Evolutionary conservation across 1,140 invertebrate species (phyloP), one percentile per base, ranked within the genome.

Genomic region (Penaeus japonicus): DNA sequence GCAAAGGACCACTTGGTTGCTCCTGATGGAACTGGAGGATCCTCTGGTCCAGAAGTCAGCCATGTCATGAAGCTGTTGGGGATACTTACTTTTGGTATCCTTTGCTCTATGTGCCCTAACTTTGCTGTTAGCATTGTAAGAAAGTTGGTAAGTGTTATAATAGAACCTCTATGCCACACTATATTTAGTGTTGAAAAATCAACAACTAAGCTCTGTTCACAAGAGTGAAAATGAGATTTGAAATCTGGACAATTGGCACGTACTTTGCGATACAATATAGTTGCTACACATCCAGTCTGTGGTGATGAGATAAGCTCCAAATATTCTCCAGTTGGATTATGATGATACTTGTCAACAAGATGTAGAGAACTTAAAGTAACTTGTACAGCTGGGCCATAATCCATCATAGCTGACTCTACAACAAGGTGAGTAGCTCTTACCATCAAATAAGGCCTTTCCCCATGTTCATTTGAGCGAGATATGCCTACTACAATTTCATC

Each of bases 311-410:
- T 93, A 53, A 97, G 92, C 91, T 97, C 96, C 65, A 96, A 92
- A 91, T 96, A 96, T 91, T 96, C 95, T 30, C 96, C 96, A 70
- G 95, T 95, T 80, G 94, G 92, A 47, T 95, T 95, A 89, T 95
- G 95, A 91, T 97, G 96, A 85, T 96, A 94, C 92, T 96, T 96
- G 92, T 97, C 96, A 2, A 96, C 95, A n/a, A 97, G 92, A 90
- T 96, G 93, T 80, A 96, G 93, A 24, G 94, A 94, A 22, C 95
- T 95, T 1, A 97, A 92, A 32, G 95, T 95, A 65, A 96, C 94
- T 92, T 97, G 96, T 27, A 96, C 92, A 0, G 96, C 96, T 18
- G 96, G 95, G 0, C 96, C 96, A 91, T 95, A 96, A 90, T 95
- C 94, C 95, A 97, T 96, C 53, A 96, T 92, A 0, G 96, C 96